Evolutionary conservation across 2,113 vertebrate genomes (phyloP).

Genomic region (Agapornis roseicollis): DNA sequence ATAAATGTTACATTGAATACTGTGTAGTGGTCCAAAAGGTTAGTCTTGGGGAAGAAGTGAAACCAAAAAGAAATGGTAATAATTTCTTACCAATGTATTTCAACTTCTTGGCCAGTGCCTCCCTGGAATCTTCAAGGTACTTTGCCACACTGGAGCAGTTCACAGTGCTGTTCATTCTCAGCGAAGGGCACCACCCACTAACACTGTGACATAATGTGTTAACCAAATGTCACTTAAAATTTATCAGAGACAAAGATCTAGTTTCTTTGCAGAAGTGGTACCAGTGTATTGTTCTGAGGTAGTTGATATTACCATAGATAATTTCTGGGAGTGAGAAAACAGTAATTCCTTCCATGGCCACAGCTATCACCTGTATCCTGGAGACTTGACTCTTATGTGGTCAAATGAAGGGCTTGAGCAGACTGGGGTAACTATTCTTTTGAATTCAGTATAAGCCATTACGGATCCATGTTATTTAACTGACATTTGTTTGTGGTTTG

Average conservation of each 20-base stretch:
- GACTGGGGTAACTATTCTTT: not conserved
- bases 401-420: not conserved
- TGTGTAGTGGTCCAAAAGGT: not conserved
- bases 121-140: not conserved
- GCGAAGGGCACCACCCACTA: not conserved
- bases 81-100: not conserved
- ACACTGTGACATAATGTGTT: not conserved
- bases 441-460: not conserved
- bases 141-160: not conserved
- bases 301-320: rapidly evolving
- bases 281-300: not conserved
- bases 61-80: not conserved
- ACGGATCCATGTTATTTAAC: not conserved
- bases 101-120: not conserved
- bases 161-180: not conserved
- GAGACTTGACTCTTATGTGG: not conserved
- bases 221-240: not conserved
- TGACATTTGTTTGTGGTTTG: not conserved
- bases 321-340: not conserved
- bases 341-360: not conserved
- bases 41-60: not conserved
- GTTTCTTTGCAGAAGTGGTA: not conserved
- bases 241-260: not conserved
- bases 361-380: not conserved
- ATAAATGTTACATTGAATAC: not conserved